Base-by-base conservation (phyloP, 2,113 vertebrate species). In the Drymodes brunneopygia region DNA sequence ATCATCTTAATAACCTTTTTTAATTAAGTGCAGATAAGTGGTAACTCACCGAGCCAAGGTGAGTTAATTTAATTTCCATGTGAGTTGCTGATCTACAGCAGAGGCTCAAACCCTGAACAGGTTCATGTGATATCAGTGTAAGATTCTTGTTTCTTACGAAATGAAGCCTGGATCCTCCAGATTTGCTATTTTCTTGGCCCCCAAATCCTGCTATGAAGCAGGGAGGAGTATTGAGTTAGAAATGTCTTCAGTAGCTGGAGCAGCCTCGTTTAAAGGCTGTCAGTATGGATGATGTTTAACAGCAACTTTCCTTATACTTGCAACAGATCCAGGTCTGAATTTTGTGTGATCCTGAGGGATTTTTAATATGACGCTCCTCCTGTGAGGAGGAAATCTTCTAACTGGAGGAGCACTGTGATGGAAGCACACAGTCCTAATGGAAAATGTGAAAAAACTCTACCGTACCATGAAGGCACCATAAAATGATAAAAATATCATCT, bases 401-500 rank as follows among this genome's bases (percentile, higher is more conserved):
- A 58, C 4, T 19, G 18, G 28, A 20, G 33, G 47, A 15, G 47
- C 5, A 15, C 38, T 15, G 22, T 1, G 2, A 48, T 38, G 62
- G 72, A 93, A 95, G 56, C 44, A 45, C 12, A 25, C 1, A 0
- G 10, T 81, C n/a, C 72, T 88, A 66, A 92, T 71, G 62, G 90
- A 73, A 95, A 93, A 92, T 7, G 40, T 42, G n/a, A 14, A 66
- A 83, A 90, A 57, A 29, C 25, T 47, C 38, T 36, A 13, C 40
- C 56, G 20, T 70, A 56, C 65, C 42, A 2, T 11, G 42, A 60
- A 71, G 82, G 62, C 69, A 77, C 67, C 72, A 92, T 95, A 96
- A 96, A 94, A 45, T 77, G 29, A 88, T 92, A 91, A 90, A 96
- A 85, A 56, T 12, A 12, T 57, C 54, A 61, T 31, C 66, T 86